These are phyloP conservation scores for Tinamus guttatus DNA, from an alignment of 2,113 vertebrate genomes.

Conservation along the genomic window DNA sequence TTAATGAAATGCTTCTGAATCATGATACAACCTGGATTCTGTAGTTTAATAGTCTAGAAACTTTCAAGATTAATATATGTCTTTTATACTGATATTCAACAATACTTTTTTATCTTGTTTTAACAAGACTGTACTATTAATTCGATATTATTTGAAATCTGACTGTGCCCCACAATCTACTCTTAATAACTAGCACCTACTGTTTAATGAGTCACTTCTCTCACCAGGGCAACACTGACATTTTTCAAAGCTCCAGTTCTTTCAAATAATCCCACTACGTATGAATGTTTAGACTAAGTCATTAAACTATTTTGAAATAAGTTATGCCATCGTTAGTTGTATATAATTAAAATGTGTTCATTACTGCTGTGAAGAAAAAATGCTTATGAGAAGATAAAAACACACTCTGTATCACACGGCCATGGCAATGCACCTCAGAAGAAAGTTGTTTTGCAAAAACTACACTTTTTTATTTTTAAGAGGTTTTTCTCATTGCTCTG, in stretches of 20 bases:
- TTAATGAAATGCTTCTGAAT: not conserved
- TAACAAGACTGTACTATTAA: not conserved
- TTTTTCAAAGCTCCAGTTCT: not conserved
- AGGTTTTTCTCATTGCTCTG: not conserved
- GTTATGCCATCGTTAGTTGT: not conserved
- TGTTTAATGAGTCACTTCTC: not conserved
- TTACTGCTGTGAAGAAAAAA: not conserved
- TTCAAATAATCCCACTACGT: not conserved
- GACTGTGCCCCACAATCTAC: not conserved
- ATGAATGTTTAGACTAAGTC: not conserved
- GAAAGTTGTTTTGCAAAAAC: not conserved
- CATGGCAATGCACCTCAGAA: not conserved
- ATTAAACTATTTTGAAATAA: constrained; percentile 2
- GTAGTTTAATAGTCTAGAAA: not conserved
- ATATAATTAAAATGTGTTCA: not conserved
- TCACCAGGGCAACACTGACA: not conserved
- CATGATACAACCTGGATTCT: not conserved
- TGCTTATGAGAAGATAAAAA: not conserved
- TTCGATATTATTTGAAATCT: not conserved
- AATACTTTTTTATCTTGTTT: not conserved
- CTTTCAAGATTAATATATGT: not conserved
- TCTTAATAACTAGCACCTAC: not conserved
- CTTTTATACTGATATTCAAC: not conserved
- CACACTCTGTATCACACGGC: not conserved
- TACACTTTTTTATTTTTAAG: too few species aligned